Evolutionary conservation across 2,888 invertebrate species (phyloP).

Genomic region (Phytoseiulus persimilis): DNA sequence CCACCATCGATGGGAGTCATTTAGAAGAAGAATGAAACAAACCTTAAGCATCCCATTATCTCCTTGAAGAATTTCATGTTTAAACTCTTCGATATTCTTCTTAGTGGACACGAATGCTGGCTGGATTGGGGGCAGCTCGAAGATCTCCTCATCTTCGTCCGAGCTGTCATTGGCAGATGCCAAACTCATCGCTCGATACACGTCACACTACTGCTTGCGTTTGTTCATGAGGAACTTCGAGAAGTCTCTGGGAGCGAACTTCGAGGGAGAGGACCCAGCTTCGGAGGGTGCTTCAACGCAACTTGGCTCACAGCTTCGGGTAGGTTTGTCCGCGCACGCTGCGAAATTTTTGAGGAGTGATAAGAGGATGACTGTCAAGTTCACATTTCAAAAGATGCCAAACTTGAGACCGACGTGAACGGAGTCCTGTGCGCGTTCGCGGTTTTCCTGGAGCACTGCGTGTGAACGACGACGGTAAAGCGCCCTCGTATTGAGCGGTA

Average conservation of each 20-base stretch:
- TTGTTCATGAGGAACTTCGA: not conserved
- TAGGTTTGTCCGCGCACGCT: too few relatives aligned
- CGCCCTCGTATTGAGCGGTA: not conserved
- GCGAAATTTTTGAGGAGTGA: too few relatives aligned
- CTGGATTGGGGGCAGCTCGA: conserved; percentile 7
- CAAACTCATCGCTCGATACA: not conserved
- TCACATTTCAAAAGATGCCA: too few relatives aligned
- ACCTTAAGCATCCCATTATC: conserved; percentile 31
- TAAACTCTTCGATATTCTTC: conserved; percentile 22
- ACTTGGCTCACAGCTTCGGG: too few relatives aligned
- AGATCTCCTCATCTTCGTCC: conserved; percentile 33
- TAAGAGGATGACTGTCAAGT: too few relatives aligned
- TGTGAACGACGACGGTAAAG: not conserved
- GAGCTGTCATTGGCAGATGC: conserved; percentile 15
- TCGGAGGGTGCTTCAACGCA: not conserved
- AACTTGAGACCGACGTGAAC: too few relatives aligned
- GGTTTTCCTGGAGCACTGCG: not conserved
- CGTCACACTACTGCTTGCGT: not conserved
- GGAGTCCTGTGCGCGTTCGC: not conserved
- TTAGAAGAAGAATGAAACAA: too few relatives aligned
- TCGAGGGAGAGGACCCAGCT: not conserved
- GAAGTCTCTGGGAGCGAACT: not conserved
- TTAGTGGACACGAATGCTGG: not conserved
- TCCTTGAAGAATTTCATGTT: conserved; percentile 13
- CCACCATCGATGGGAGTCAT: too few relatives aligned